Base-by-base conservation (phyloP, 2,797 vertebrate species). In the Nasua narica region DNA sequence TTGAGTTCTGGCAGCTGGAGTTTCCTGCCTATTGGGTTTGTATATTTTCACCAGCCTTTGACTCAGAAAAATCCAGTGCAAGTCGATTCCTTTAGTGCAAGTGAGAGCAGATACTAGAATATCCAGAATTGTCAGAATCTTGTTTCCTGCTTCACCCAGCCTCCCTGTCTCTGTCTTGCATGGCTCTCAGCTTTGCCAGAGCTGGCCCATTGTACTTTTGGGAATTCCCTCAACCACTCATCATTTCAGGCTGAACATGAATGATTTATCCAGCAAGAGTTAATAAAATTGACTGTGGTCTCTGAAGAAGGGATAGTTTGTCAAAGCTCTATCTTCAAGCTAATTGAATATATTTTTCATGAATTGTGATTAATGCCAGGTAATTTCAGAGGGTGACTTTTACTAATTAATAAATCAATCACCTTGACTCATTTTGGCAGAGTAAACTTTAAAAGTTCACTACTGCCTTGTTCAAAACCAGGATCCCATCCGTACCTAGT, bases 321-420 rank as follows among this genome's bases (percentile, higher is more conserved):
- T 95, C 94, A 97, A 94, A 90, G 40, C 48, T 58, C 15, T 87
- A 60, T 95, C 91, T 94, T 76, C 69, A 88, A 91, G 77, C 95
- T 95, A 79, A 97, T 70, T 97, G 92, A 92, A 79, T 95, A 27
- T 79, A 87, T 92, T 96, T 91, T 94, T 88, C 74, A 82, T 83
- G 96, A 82, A 90, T 78, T 94, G 94, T 97, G 96, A 96, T 93
- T 92, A 97, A 96, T 93, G 89, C 84, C 48, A 78, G 89, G 88
- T 97, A 86, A 96, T 95, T 93, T 94, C 65, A 43, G 92, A 94
- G 91, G 83, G 74, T 48, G 96, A 70, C 89, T 94, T 94, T 90
- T 43, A 15, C 95, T 95, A 91, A 96, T 95, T 90, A 97, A 96
- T 97, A 89, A 92, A 94, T 90, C 97, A 85, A 74, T 97, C 95